Evolutionary conservation across 2,797 vertebrate species (phyloP).

Genomic region (Platyrinchus mystaceus): DNA sequence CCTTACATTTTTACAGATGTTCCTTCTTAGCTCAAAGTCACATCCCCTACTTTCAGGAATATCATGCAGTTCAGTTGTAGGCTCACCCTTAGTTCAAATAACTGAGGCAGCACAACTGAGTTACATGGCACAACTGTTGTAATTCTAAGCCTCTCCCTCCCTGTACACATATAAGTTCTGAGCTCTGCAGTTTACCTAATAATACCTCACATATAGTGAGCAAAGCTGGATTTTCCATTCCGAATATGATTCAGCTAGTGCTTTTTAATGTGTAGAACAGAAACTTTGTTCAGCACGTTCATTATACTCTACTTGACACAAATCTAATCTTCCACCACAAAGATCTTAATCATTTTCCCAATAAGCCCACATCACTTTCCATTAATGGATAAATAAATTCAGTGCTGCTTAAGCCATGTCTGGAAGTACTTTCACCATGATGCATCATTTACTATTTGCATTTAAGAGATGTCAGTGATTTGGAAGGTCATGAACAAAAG

Average conservation of each 20-base stretch:
- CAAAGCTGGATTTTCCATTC: background rate
- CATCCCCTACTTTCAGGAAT: background rate
- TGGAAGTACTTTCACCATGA: constrained; percentile 7
- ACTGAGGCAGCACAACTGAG: background rate
- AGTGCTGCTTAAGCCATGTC: background rate
- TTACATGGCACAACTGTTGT: background rate
- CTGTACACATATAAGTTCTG: background rate
- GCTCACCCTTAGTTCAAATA: background rate
- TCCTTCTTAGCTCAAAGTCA: background rate
- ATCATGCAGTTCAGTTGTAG: background rate
- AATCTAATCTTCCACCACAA: background rate
- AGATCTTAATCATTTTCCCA: background rate
- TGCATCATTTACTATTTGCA: background rate
- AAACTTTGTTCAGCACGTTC: background rate
- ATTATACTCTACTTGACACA: background rate
- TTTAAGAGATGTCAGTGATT: background rate
- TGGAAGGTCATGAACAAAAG: background rate
- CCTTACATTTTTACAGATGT: background rate
- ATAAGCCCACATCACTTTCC: background rate
- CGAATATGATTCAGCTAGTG: background rate
- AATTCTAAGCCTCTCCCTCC: background rate
- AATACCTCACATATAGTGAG: background rate
- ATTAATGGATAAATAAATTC: background rate
- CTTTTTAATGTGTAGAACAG: background rate
- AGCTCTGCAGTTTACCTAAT: background rate